Percentiles rank a stretch among this genome's conserved stretches.
Evolutionary conservation across 2,113 vertebrate genomes (phyloP).

Genomic region (Python bivittatus): DNA sequence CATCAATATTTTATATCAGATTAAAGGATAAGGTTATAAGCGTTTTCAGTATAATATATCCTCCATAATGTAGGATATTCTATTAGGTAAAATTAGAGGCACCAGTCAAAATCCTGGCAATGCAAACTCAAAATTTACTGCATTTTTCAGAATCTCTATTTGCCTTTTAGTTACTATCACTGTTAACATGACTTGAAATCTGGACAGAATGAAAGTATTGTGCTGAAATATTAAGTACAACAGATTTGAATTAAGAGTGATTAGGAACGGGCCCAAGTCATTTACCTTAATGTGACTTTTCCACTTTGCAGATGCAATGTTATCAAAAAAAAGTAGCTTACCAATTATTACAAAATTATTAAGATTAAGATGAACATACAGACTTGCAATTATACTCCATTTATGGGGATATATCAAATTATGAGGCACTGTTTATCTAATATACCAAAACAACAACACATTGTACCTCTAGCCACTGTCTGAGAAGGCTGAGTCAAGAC

Average conservation of each 20-base stretch:
- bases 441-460: constrained; percentile 42
- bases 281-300: not conserved
- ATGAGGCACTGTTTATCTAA: constrained; percentile 39
- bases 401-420: not conserved
- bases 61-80: not conserved
- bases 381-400: not conserved
- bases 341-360: not conserved
- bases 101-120: not conserved
- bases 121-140: not conserved
- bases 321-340: not conserved
- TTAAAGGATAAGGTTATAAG: not conserved
- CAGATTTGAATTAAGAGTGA: not conserved
- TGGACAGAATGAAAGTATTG: not conserved
- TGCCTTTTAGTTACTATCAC: not conserved
- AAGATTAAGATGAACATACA: not conserved
- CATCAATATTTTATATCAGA: not conserved
- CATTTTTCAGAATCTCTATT: not conserved
- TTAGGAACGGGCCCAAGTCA: not conserved
- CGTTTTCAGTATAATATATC: not conserved
- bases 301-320: not conserved
- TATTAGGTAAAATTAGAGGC: not conserved
- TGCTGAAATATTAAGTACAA: not conserved
- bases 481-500: constrained; percentile 86
- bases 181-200: not conserved
- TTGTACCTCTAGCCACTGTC: constrained; percentile 80